Conservation (phyloP, 92 coral and sea anemone species). For the Palythoa grandis region DNA sequence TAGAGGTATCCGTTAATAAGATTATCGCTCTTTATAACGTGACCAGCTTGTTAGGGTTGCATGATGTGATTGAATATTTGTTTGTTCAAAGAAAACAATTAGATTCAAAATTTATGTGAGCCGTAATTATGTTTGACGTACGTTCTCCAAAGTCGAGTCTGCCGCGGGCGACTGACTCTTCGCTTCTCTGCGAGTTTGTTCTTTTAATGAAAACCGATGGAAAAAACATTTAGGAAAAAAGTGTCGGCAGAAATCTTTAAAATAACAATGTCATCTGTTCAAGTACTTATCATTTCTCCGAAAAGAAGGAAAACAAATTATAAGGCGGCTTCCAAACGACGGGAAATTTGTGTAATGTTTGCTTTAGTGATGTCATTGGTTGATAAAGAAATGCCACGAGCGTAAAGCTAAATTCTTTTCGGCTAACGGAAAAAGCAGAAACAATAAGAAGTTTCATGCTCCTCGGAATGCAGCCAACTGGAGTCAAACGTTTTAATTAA, state of each 20-base stretch:
- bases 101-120: constrained; percentile 13
- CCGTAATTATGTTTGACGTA: constrained; percentile 12
- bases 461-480: neutral
- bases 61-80: constrained; percentile 35
- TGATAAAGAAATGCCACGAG: constrained; percentile 27
- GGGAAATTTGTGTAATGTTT: constrained; percentile 35
- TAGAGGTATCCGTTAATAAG: constrained; percentile 37
- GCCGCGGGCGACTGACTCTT: constrained; percentile 22
- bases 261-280: constrained; percentile 39
- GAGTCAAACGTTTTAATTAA: neutral
- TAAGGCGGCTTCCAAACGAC: constrained; percentile 25
- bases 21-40: constrained; percentile 20
- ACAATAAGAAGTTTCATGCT: neutral
- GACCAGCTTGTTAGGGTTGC: constrained; percentile 27
- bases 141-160: neutral
- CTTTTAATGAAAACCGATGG: constrained; percentile 15
- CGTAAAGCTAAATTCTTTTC: neutral
- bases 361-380: constrained; percentile 35
- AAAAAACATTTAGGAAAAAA: constrained; percentile 4
- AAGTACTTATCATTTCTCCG: constrained; percentile 23
- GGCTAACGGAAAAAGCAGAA: neutral
- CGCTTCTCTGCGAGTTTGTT: neutral
- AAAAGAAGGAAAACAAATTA: constrained; percentile 26
- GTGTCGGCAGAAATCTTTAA: constrained; percentile 12
- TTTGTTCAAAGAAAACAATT: constrained; percentile 28